These are phyloP conservation scores for Nemapogon koenigi DNA, from an alignment of 2,888 invertebrate species.

Conservation along the genomic window DNA sequence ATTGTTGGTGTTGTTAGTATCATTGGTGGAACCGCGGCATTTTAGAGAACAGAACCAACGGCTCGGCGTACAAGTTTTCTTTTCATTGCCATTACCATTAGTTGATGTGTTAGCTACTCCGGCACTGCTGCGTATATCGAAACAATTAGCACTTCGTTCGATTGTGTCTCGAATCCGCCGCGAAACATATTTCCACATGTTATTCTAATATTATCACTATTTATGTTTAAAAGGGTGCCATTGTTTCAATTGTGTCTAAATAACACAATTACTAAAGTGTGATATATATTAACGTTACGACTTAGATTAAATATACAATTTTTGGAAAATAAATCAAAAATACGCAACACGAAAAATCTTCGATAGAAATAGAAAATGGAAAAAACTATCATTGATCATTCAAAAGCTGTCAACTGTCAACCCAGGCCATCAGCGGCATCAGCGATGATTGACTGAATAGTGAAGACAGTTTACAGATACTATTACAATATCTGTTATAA, in stretches of 20 bases:
- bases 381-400: background rate
- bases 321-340: background rate
- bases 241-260: no score
- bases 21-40: slow-evolving; percentile 28
- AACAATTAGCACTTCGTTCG: slow-evolving; percentile 52
- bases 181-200: slow-evolving; percentile 64
- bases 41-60: slow-evolving; percentile 33
- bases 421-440: no score
- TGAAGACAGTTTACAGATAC: no score
- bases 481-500: no score
- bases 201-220: no score
- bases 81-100: slow-evolving; percentile 30
- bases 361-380: background rate
- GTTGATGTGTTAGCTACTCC: slow-evolving; percentile 35
- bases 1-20: slow-evolving; percentile 36
- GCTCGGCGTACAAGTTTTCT: slow-evolving; percentile 25
- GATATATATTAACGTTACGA: no score
- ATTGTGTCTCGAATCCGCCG: slow-evolving; percentile 55
- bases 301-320: background rate
- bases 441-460: no score
- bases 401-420: background rate
- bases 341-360: background rate
- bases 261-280: no score
- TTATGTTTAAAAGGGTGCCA: no score
- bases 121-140: slow-evolving; percentile 50